phyloP scores from a whole-genome alignment of 2,888 invertebrate species.

The Mamestra brassicae region DNA sequence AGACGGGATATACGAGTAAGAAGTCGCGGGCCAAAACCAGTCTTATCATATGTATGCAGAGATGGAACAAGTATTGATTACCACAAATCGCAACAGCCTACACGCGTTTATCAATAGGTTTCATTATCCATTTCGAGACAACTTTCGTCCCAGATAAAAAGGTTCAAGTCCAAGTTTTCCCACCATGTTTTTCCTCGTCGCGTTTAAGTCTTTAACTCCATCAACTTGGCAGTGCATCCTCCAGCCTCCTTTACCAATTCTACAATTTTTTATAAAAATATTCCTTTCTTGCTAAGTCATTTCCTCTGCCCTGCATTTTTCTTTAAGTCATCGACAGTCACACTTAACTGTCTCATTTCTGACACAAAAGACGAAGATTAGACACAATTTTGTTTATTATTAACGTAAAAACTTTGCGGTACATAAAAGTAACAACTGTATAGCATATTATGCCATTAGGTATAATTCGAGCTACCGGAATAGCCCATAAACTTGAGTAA shows the following conservation, averaged over 20 bases:
- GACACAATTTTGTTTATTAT: not conserved
- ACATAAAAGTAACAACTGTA: conserved; percentile 28
- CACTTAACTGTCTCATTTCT: not conserved
- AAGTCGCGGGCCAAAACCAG: too few relatives aligned
- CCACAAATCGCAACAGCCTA: not conserved
- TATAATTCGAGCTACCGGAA: conserved; percentile 30
- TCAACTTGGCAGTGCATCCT: not conserved
- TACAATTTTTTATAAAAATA: too few relatives aligned
- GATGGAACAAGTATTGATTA: not conserved
- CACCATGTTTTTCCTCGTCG: too few relatives aligned
- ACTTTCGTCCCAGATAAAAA: not conserved
- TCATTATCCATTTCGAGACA: too few relatives aligned
- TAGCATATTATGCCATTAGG: conserved; percentile 20
- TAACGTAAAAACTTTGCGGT: conserved; percentile 27
- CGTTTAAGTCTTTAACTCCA: too few relatives aligned
- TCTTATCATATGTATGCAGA: not conserved
- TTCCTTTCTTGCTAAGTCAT: not conserved
- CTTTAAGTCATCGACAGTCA: not conserved
- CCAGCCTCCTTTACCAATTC: too few relatives aligned
- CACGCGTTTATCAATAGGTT: not conserved
- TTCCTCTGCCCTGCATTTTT: not conserved
- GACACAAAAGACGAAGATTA: not conserved
- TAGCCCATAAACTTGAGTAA: conserved; percentile 36
- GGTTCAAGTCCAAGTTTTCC: too few relatives aligned
- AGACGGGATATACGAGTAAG: too few relatives aligned